phyloP scores from a whole-genome alignment of 2,113 vertebrate genomes.

The Aptenodytes patagonicus region DNA sequence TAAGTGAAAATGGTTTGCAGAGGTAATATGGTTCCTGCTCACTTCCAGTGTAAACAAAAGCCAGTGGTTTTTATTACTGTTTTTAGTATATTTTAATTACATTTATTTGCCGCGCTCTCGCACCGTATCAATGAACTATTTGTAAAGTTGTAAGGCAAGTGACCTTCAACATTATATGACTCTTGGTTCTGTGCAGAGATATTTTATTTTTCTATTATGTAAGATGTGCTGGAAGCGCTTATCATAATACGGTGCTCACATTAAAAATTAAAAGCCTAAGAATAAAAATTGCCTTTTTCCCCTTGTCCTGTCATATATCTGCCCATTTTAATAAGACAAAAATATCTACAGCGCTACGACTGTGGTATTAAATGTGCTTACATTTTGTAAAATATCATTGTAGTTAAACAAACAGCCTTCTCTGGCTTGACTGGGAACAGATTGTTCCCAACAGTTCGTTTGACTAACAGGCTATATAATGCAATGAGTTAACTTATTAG shows the following conservation, averaged over 20 bases:
- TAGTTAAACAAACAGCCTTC: constrained; percentile 15
- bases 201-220: constrained; percentile 32
- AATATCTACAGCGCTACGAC: background rate
- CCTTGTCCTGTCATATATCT: constrained; percentile 12
- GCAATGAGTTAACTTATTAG: constrained; percentile 20
- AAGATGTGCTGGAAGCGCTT: background rate
- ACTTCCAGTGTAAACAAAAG: constrained; percentile 69
- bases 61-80: constrained; percentile 2
- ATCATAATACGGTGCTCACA: background rate
- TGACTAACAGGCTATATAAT: constrained; percentile 32
- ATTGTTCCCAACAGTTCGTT: background rate
- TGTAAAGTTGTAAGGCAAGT: constrained; percentile 26
- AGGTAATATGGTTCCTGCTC: constrained; percentile 68
- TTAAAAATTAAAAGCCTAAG: constrained; percentile 52
- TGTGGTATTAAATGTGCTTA: constrained; percentile 36
- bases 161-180: background rate
- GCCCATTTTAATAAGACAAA: constrained; percentile 43
- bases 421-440: constrained; percentile 24
- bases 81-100: constrained; percentile 68
- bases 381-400: constrained; percentile 32
- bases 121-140: background rate
- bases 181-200: background rate
- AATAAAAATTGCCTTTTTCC: constrained; percentile 23
- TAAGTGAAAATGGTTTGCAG: constrained; percentile 79
- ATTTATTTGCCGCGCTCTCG: background rate